Conservation (phyloP, 2,797 vertebrate species). For the Selene dorsalis region DNA sequence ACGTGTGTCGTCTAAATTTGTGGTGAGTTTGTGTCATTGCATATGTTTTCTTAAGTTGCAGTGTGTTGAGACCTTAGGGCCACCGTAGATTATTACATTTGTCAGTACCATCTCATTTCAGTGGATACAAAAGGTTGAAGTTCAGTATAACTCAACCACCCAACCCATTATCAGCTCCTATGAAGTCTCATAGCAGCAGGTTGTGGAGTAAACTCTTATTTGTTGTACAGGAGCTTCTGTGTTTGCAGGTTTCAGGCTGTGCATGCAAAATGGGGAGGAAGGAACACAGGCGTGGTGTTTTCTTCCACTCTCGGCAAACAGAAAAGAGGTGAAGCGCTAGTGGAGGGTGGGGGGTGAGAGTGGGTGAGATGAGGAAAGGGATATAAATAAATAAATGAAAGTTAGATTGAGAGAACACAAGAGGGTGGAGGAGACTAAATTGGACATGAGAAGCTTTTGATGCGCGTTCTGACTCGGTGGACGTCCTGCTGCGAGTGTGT, state of each 20-base stretch:
- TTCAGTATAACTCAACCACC: slow-evolving; percentile 7
- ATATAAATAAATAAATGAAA: slow-evolving; percentile 81
- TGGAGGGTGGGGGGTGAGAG: slow-evolving; percentile 6
- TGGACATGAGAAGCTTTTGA: slow-evolving; percentile 67
- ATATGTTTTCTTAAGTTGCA: too few relatives aligned
- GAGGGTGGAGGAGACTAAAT: slow-evolving; percentile 68
- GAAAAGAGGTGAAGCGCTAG: slow-evolving; percentile 22
- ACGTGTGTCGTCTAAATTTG: too few relatives aligned
- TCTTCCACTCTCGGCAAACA: slow-evolving; percentile 39
- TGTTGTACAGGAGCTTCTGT: slow-evolving; percentile 31
- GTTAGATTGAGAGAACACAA: slow-evolving; percentile 44
- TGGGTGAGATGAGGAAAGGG: slow-evolving; percentile 57
- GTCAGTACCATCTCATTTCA: not conserved
- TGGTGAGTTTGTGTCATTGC: too few relatives aligned
- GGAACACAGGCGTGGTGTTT: slow-evolving; percentile 44
- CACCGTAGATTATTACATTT: not conserved
- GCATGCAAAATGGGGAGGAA: slow-evolving; percentile 52
- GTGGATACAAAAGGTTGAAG: not conserved
- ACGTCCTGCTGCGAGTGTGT: slow-evolving; percentile 61
- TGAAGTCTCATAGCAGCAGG: slow-evolving; percentile 16
- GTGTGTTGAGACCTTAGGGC: too few relatives aligned
- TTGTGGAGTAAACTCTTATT: slow-evolving; percentile 28
- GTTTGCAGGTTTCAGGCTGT: slow-evolving; percentile 37
- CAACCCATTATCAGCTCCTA: not conserved
- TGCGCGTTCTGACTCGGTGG: slow-evolving; percentile 54